phyloP scores from a whole-genome alignment of 2,797 vertebrate species.

The Tamandua tetradactyla region DNA sequence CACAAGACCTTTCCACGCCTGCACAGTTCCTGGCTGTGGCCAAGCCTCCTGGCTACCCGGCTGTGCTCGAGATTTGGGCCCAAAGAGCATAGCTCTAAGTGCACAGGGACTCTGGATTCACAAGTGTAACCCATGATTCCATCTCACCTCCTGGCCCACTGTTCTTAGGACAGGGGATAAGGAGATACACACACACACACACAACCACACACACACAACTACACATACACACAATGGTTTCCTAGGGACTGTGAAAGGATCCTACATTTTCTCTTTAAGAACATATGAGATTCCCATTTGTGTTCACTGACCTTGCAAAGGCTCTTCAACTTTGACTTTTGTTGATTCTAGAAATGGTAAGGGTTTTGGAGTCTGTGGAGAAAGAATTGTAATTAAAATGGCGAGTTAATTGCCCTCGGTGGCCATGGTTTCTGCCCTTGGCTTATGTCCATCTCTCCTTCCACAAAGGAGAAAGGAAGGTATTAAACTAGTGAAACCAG shows the following conservation, averaged over 20 bases:
- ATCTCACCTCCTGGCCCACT: fast-evolving
- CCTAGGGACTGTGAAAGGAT: not conserved
- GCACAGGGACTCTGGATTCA: fast-evolving
- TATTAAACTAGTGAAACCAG: not conserved
- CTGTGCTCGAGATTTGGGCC: not conserved
- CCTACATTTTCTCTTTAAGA: not conserved
- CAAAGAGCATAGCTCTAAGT: fast-evolving
- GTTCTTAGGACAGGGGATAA: not conserved
- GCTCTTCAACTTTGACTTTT: not conserved
- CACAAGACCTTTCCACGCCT: fast-evolving
- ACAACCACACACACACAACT: too few relatives aligned
- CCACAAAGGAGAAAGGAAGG: constrained; percentile 57
- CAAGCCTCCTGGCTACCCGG: not conserved
- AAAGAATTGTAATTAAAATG: constrained; percentile 60
- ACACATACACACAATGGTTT: not conserved
- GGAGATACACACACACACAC: too few relatives aligned
- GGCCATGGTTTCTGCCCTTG: constrained; percentile 56
- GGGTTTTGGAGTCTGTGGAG: constrained; percentile 31
- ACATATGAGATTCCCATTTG: not conserved
- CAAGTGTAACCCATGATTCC: not conserved
- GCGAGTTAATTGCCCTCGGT: constrained; percentile 36
- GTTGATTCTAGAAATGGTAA: constrained; percentile 38
- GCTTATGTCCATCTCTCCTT: constrained; percentile 32
- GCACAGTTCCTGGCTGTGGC: not conserved
- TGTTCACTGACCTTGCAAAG: not conserved